Evolutionary conservation across 2,888 invertebrate species (phyloP), one percentile per base, ranked within the genome.

Genomic region (Brachyopa scutellaris): DNA sequence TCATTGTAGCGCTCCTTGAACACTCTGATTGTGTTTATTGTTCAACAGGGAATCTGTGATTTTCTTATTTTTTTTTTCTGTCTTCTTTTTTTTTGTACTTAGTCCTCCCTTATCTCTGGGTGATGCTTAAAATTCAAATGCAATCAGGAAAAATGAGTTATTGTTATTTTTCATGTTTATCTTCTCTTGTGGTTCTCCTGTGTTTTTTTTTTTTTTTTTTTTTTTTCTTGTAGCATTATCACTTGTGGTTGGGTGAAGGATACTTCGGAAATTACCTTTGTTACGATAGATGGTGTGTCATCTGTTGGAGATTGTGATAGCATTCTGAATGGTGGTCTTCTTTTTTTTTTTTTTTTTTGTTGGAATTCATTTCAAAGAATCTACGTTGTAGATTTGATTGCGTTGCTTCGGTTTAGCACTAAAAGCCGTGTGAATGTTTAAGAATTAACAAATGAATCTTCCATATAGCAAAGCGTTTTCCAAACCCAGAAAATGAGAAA

Each of bases 21-120:
- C 59, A 47, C 51, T 72, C 66, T 82, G 82, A 77, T 82, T 82
- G 82, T 64, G 82, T 70, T 82, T 77, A 77, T 82, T 82, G 82
- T 77, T 77, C 61, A 62, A 80, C 67, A 62, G 69, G 55, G 76
- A 76, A 69, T 80, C 76, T 69, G 57, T 80, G 80, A 80, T 70
- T 82, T 59, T 69, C 31, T 78, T 57, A 23, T 11, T 51, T 42
- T 69, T 33, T 26, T 13, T 38, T 11, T 29, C 38, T 51, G 8
- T 23, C 29, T 33, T 67, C 9, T 51, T 55, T 57, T 49, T 19
- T 5, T 57, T 49, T 11, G 23, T 40, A n/a, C 26, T 55, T 47
- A 49, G 47, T 33, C 33, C 26, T 61, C n/a, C n/a, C 70, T 77
- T 76, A 70, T 82, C 77, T 77, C 38, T 61, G 55, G 82, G 57